A percentile compares a stretch with the other conserved stretches of the same genome.
These are phyloP conservation scores for Pyxicephalus adspersus DNA, from an alignment of 2,113 vertebrate species.

Conservation along the genomic window DNA sequence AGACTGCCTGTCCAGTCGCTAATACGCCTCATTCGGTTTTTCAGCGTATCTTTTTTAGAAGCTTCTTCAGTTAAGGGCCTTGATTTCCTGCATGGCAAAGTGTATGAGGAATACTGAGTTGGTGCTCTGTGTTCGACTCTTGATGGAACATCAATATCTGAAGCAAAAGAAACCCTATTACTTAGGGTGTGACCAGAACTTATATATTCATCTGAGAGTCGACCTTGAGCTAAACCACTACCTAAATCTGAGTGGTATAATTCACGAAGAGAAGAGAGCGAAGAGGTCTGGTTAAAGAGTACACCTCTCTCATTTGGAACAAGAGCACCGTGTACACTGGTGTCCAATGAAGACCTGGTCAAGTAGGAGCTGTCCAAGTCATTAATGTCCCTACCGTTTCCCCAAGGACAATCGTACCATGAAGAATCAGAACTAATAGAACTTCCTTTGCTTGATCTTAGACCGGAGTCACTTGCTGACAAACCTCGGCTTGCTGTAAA, in stretches of 20 bases:
- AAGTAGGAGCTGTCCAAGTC: conserved; percentile 76
- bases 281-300: conserved; percentile 77
- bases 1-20: conserved; percentile 97
- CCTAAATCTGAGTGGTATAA: conserved; percentile 78
- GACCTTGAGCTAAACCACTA: conserved; percentile 71
- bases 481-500: conserved; percentile 68
- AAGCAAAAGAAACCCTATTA: conserved; percentile 84
- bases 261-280: conserved; percentile 79
- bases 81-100: conserved; percentile 87
- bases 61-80: conserved; percentile 71
- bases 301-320: conserved; percentile 68
- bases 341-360: conserved; percentile 68
- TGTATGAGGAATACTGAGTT: conserved; percentile 85
- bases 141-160: conserved; percentile 80
- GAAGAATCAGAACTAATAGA: conserved; percentile 92
- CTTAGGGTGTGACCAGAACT: conserved; percentile 66
- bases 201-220: conserved; percentile 73
- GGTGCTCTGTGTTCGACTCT: conserved; percentile 76
- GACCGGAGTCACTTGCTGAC: conserved; percentile 72
- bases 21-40: conserved; percentile 87
- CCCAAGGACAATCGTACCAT: conserved; percentile 95
- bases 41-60: conserved; percentile 84
- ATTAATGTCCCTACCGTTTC: conserved; percentile 76
- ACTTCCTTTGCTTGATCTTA: conserved; percentile 90
- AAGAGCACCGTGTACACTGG: conserved; percentile 67